Evolutionary conservation across 2,797 vertebrate genomes (phyloP), one percentile per base, ranked within the genome.

Genomic region (Sebastes oblongus): DNA sequence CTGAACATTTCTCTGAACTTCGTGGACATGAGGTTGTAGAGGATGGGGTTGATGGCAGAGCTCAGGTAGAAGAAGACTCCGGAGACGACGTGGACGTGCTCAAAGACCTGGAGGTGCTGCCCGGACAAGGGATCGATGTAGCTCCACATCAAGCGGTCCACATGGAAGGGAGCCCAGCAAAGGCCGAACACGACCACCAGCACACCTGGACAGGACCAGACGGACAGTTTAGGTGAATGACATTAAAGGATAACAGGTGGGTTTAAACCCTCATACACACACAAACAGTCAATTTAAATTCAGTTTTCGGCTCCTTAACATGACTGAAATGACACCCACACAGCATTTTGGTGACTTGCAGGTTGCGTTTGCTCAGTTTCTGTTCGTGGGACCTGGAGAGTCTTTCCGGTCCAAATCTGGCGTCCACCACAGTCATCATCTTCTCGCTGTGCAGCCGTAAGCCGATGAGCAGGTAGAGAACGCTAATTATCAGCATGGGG

Each of bases 21-120:
- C 0, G 95, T 97, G 86, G 98, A 99, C 97, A 99, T 97, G 88
- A 99, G 94, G 91, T 96, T 98, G 94, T 99, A 98, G 36, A 98
- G 95, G 81, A 98, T 92, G 4, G 98, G 97, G 91, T 98, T 99
- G 86, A 96, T 81, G 0, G 96, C 97, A 0, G 97, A 97, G 93
- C 97, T 96, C 71, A 98, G 91, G 92, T 99, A 99, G 95, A 99
- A 98, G 91, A 96, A 96, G 77, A 97, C 83, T 0, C 98, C 98
- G 0, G 98, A 99, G 83, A 97, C 5, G 3, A 98, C 76, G 76
- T 99, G 98, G 79, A 98, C 65, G 0, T 92, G 93, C 89, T 95
- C 93, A 70, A 96, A 98, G 87, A 96, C 88, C 87, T 86, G 71
- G 3, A 50, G 83, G 90, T 96, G 94, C 12, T 69, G 76, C 1